Evolutionary conservation across 2,113 vertebrate genomes (phyloP), one percentile per base, ranked within the genome.

Genomic region (Steatornis caripensis): DNA sequence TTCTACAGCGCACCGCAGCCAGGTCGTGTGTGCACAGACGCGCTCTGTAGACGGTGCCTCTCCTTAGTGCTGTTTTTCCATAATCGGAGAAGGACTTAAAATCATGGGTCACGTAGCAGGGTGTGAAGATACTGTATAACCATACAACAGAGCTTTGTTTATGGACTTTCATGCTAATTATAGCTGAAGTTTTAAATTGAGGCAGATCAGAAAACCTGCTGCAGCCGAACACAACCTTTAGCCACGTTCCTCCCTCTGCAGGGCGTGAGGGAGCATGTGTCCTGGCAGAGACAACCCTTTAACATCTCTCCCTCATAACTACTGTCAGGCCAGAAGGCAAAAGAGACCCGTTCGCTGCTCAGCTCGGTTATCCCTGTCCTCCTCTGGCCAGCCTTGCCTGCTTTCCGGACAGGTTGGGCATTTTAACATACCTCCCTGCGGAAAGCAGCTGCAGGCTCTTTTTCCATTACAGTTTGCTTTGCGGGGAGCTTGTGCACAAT

Each of bases 231-330:
- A 54, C 39, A 88, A 5, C 37, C 72, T 85, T 8, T 3, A 90
- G 92, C 92, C 75, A n/a, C 0, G 9, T 48, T 82, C 43, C 60
- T 84, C 0, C 0, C 60, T 17, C 39, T 21, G 0, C 61, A 10
- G 48, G 65, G 84, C 19, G 0, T 46, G 81, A 92, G 80, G 16
- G 46, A 75, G 84, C 75, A 32, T n/a, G 70, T 81, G 94, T 61
- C 72, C 80, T 87, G 79, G 95, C 91, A 92, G 34, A 76, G 76
- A 37, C 51, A 26, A 2, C 0, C 3, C 39, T 78, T 41, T 57
- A 79, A 39, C 17, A 5, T n/a, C 87, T 55, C n/a, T 92, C 13
- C 48, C 65, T 93, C 29, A 2, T 3, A 54, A 27, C 53, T 78
- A 4, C 11, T 7, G 2, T 46, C 37, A 20, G 57, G 57, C 65